Conservation (phyloP, 2,113 vertebrate species). For the Microtus oregoni region DNA sequence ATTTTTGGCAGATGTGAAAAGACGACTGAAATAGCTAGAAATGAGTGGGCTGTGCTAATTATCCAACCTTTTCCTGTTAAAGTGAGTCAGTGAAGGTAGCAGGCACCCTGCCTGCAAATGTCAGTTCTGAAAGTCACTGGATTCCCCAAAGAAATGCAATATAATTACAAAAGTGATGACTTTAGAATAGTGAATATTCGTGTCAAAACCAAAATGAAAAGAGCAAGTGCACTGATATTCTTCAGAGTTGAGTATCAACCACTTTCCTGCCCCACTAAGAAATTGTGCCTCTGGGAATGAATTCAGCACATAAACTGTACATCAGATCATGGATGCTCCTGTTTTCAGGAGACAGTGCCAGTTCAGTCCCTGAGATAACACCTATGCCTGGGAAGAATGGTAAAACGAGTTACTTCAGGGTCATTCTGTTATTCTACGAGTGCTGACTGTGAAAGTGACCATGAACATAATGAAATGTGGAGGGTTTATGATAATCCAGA, state of each 20-base stretch:
- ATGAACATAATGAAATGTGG: not conserved
- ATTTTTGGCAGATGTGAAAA: conserved; percentile 82
- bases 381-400: too few species aligned
- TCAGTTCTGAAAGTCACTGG: conserved; percentile 71
- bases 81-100: conserved; percentile 41
- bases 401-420: not conserved
- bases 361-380: not conserved
- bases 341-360: too few species aligned
- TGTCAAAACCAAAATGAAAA: conserved; percentile 69
- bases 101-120: conserved; percentile 68
- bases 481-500: not conserved
- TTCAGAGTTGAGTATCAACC: conserved; percentile 53
- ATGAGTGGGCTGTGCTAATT: conserved; percentile 73
- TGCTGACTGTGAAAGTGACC: not conserved
- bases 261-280: not conserved
- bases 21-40: conserved; percentile 66
- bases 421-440: not conserved
- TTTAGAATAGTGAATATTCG: conserved; percentile 56
- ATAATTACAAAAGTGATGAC: conserved; percentile 73
- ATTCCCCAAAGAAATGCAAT: conserved; percentile 67
- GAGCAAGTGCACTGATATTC: conserved; percentile 61
- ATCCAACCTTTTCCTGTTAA: conserved; percentile 71
- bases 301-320: too few species aligned
- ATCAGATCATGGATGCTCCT: too few species aligned
- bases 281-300: not conserved